A percentile compares a stretch with the other conserved stretches of the same genome.
Evolutionary conservation across 1,140 invertebrate species (phyloP).

Genomic region (Papilio machaon): DNA sequence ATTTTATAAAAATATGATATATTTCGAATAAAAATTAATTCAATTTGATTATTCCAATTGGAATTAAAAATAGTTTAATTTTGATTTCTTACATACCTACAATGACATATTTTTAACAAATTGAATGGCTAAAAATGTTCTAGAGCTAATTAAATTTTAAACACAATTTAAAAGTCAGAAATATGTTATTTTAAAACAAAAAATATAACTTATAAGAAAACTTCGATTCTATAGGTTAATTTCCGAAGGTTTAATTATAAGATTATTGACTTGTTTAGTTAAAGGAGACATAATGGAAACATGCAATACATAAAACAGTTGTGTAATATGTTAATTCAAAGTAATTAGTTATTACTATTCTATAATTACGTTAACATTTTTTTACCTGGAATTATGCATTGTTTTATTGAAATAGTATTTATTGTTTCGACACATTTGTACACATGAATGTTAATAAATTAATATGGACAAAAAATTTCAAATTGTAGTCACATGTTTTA

Average conservation of each 20-base stretch:
- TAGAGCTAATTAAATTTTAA: neutral
- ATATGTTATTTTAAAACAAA: too few species aligned
- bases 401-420: neutral
- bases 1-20: too few species aligned
- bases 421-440: neutral
- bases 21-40: too few species aligned
- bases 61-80: neutral
- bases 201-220: neutral
- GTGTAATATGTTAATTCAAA: constrained; percentile 32
- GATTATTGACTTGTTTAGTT: neutral
- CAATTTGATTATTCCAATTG: neutral
- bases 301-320: constrained; percentile 36
- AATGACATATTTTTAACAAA: neutral
- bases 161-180: neutral
- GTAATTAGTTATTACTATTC: neutral
- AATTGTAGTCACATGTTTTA: constrained; percentile 44
- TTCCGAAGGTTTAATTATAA: neutral
- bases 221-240: neutral
- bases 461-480: neutral
- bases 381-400: constrained; percentile 3
- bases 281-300: neutral
- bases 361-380: neutral
- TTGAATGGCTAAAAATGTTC: neutral
- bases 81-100: too few species aligned
- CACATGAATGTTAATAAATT: neutral